Evolutionary conservation across 2,888 invertebrate genomes (phyloP).

Genomic region (Ormyrus rosae): DNA sequence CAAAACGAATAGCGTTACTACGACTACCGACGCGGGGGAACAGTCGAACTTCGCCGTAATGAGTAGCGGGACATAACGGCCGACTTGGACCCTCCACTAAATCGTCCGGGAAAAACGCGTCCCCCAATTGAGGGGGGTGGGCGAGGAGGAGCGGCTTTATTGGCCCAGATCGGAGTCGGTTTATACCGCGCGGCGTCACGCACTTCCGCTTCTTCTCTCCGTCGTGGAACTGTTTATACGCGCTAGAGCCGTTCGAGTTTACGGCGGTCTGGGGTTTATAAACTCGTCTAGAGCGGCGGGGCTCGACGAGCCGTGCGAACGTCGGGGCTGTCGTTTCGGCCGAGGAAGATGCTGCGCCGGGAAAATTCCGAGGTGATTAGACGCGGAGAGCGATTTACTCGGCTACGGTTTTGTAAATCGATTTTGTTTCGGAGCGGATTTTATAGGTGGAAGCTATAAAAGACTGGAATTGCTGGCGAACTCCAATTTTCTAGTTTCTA

Average conservation of each 20-base stretch:
- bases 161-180: slow-evolving; percentile 5
- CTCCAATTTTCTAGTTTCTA: too few relatives aligned
- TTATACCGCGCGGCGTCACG: neutral
- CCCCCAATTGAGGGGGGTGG: too few relatives aligned
- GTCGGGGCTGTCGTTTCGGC: too few relatives aligned
- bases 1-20: too few relatives aligned
- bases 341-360: neutral
- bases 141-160: neutral
- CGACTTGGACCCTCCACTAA: neutral
- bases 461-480: too few relatives aligned
- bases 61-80: slow-evolving; percentile 1
- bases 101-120: neutral
- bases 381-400: neutral
- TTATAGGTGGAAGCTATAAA: too few relatives aligned
- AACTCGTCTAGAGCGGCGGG: neutral
- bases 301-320: too few relatives aligned
- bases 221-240: slow-evolving; percentile 15
- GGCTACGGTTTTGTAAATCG: too few relatives aligned
- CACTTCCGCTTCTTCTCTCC: slow-evolving; percentile 31
- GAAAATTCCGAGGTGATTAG: neutral
- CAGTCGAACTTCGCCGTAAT: neutral
- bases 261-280: neutral
- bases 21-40: too few relatives aligned
- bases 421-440: too few relatives aligned
- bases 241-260: slow-evolving; percentile 4